Evolutionary conservation across 2,888 invertebrate genomes (phyloP), one percentile per base, ranked within the genome.

Genomic region (Mimas tiliae): DNA sequence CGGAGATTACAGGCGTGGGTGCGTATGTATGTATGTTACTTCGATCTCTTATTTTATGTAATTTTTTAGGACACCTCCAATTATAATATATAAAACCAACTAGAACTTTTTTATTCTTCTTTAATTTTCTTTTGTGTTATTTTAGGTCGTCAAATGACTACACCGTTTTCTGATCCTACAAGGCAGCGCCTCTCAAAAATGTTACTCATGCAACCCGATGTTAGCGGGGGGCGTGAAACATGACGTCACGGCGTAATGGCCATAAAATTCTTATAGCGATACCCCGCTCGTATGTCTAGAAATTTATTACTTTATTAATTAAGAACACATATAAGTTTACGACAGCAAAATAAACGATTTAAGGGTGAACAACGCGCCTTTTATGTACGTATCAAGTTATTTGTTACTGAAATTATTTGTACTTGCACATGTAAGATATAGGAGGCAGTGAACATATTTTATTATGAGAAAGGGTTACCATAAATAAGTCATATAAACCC

Each of bases 241-340:
- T 42, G 42, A 38, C 58, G 38, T 38, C 50, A 34, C n/a, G 48
- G 11, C 16, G 21, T 48, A 48, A 50, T 47, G 50, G 34, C 50
- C 50, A 63, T 63, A 63, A 63, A 63, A 48, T 48, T 63, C 58
- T 58, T 42, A 58, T 58, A 58, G 38, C 42, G 58, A 50, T 63
- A 34, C 50, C 12, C 16, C 48, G 34, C 63, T 63, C 63, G 50
- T 48, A 63, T 63, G 63, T 48, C 48, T 50, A 50, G 48, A 50
- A 63, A 50, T 63, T 63, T 63, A 63, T 58, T 58, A 58, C 58
- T 58, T 58, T 58, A 58, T 58, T 58, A 58, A 58, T 58, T 58
- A 58, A 58, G 58, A 58, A 42, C 58, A 42, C 42, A 42, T 58
- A 58, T 21, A 58, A 58, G 58, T 58, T 58, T 42, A 58, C 58